These are phyloP conservation scores for Atta texana DNA, from an alignment of 1,140 invertebrate genomes.

Conservation along the genomic window DNA sequence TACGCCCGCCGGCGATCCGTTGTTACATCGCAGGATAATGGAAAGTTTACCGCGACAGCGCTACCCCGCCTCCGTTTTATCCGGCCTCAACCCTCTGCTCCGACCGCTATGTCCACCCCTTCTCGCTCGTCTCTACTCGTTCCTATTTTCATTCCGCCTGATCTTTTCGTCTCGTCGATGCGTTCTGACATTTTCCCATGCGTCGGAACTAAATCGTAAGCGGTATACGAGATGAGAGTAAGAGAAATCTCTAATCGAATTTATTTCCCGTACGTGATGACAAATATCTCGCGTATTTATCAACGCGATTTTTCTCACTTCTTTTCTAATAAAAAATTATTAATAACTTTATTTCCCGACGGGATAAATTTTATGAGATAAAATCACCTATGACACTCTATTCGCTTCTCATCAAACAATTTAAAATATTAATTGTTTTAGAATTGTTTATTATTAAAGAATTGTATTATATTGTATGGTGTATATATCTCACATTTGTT, in stretches of 20 bases:
- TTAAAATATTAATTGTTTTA: not conserved
- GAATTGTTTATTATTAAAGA: not conserved
- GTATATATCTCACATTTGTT: not conserved
- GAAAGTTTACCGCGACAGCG: constrained; percentile 84
- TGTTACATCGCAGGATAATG: constrained; percentile 83
- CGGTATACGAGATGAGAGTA: not conserved
- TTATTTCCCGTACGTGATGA: not conserved
- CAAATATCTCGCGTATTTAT: constrained; percentile 4
- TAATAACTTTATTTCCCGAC: constrained; percentile 31
- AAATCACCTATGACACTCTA: not conserved
- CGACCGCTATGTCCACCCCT: constrained; percentile 29
- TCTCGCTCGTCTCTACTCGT: constrained; percentile 57
- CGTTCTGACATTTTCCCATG: constrained; percentile 63
- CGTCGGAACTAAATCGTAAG: constrained; percentile 45
- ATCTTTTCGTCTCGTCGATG: constrained; percentile 73
- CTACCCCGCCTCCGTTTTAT: constrained; percentile 64
- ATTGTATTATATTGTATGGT: not conserved
- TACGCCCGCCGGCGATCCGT: constrained; percentile 81
- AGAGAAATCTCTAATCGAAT: constrained; percentile 35
- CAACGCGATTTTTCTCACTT: not conserved
- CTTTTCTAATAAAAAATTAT: not conserved
- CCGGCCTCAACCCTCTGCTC: constrained; percentile 48
- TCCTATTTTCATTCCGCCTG: constrained; percentile 63
- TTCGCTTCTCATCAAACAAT: not conserved
- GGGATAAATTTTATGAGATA: not conserved